phyloP scores from a whole-genome alignment of 2,113 vertebrate species.

The Romanogobio albipinnatus region DNA sequence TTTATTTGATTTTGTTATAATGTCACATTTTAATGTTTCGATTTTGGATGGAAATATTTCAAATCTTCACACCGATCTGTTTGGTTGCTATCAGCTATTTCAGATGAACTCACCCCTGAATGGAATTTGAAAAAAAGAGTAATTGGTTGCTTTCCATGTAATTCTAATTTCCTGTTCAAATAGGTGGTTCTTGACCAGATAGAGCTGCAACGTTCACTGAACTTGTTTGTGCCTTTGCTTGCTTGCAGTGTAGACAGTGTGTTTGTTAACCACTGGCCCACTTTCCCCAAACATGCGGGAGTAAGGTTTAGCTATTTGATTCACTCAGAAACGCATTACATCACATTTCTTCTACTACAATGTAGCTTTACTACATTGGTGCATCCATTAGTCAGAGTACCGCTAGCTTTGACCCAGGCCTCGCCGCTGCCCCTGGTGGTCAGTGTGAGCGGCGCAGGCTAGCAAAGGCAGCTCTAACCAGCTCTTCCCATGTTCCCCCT shows the following conservation, averaged over 20 bases:
- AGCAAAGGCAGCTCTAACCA: conserved; percentile 69
- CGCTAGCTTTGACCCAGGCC: conserved; percentile 1
- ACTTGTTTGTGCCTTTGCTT: background rate
- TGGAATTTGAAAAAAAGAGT: background rate
- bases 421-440: background rate
- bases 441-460: conserved; percentile 13
- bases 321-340: conserved; percentile 3
- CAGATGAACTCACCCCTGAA: too few relatives aligned
- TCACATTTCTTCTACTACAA: background rate
- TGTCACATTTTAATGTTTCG: too few relatives aligned
- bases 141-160: background rate
- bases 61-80: background rate
- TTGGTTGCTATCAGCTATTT: too few relatives aligned
- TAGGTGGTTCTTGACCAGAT: background rate
- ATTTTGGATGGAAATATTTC: too few relatives aligned
- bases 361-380: conserved; percentile 19
- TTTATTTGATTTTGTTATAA: background rate
- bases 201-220: background rate
- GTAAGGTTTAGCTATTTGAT: background rate
- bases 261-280: background rate
- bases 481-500: conserved; percentile 72
- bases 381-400: background rate
- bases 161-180: background rate
- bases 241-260: background rate
- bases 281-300: conserved; percentile 1